Conservation (phyloP, 2,888 invertebrate species). For the Chaitophorus viminalis region DNA sequence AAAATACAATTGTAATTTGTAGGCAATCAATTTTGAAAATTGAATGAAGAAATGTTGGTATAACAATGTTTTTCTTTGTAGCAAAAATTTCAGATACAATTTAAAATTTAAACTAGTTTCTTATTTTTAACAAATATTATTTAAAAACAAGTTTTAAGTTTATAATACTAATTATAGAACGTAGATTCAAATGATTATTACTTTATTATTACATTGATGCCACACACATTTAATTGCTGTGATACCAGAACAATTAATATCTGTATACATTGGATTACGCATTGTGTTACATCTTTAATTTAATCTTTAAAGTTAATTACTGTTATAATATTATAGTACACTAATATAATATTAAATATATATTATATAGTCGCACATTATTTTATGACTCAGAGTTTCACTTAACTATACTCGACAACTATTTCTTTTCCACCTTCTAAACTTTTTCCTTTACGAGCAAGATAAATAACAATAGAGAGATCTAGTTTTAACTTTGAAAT, state of each 20-base stretch:
- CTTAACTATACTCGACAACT: not conserved
- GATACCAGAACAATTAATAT: not conserved
- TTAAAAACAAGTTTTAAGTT: not conserved
- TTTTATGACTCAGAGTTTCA: not conserved
- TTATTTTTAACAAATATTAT: no score
- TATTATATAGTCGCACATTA: not conserved
- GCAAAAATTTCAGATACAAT: not conserved
- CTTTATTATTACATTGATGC: not conserved
- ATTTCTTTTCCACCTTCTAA: not conserved
- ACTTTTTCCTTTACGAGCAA: conserved; percentile 32
- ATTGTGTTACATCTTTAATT: not conserved
- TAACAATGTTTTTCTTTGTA: not conserved
- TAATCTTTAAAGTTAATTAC: not conserved
- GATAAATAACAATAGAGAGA: conserved; percentile 3
- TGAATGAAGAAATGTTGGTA: not conserved
- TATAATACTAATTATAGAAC: not conserved
- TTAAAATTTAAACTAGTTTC: not conserved
- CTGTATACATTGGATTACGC: not conserved
- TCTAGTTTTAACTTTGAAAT: conserved; percentile 7
- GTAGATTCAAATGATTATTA: not conserved
- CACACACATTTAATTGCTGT: not conserved
- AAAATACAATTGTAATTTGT: no score
- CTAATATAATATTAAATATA: not conserved
- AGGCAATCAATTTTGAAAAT: not conserved
- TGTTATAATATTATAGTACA: not conserved